phyloP scores from a whole-genome alignment of 2,113 vertebrate genomes.

The Ictalurus punctatus region DNA sequence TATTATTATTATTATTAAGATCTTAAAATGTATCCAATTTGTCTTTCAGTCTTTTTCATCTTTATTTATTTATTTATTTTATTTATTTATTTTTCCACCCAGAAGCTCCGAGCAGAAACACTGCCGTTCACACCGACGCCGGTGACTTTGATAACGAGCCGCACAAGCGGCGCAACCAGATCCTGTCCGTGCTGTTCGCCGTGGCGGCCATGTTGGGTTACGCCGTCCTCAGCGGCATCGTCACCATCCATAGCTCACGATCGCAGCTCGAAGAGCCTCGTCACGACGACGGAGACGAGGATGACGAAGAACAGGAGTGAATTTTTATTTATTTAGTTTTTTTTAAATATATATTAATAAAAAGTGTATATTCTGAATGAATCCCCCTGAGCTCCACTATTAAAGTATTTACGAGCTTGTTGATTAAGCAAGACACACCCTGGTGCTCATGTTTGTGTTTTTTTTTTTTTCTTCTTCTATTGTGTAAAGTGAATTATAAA shows the following conservation, averaged over 20 bases:
- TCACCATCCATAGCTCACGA: conserved; percentile 78
- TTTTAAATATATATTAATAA: background rate
- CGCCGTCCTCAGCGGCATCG: conserved; percentile 85
- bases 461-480: background rate
- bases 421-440: background rate
- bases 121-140: conserved; percentile 44
- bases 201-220: conserved; percentile 89
- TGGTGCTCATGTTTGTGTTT: background rate
- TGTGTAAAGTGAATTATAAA: background rate
- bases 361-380: background rate
- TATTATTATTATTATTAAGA: background rate
- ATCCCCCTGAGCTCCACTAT: background rate
- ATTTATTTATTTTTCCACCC: background rate
- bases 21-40: background rate
- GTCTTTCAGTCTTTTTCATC: background rate
- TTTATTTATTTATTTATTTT: background rate
- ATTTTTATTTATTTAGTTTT: too few relatives aligned
- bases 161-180: conserved; percentile 82
- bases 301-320: conserved; percentile 57
- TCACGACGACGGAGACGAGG: conserved; percentile 21
- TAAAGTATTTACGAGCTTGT: background rate
- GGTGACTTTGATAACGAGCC: conserved; percentile 81
- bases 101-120: conserved; percentile 60
- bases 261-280: conserved; percentile 54
- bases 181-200: conserved; percentile 84